phyloP scores from a whole-genome alignment of 2,888 invertebrate species.

The Drosophila paramelanica region DNA sequence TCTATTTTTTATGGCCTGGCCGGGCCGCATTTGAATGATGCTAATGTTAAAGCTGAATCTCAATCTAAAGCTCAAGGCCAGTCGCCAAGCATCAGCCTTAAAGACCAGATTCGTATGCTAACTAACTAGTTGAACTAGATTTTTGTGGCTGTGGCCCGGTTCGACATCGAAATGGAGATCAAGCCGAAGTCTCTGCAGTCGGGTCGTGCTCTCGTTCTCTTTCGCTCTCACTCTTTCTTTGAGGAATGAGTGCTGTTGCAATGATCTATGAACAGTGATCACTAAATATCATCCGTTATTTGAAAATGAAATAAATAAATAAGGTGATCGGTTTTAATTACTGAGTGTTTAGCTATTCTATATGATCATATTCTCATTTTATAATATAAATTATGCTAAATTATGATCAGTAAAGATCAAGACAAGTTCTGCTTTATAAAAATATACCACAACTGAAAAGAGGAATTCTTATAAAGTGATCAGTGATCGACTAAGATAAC shows the following conservation, averaged over 20 bases:
- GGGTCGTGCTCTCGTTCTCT: constrained; percentile 1
- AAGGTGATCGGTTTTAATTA: too few species aligned
- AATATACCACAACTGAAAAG: too few species aligned
- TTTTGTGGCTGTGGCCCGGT: constrained; percentile 37
- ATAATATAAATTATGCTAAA: too few species aligned
- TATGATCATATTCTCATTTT: too few species aligned
- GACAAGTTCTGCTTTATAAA: too few species aligned
- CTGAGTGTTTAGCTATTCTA: too few species aligned
- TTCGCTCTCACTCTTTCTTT: not conserved
- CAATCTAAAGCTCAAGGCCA: constrained; percentile 47
- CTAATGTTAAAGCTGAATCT: constrained; percentile 2
- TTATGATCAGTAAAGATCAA: too few species aligned
- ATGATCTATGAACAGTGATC: constrained; percentile 12
- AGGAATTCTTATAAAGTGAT: too few species aligned
- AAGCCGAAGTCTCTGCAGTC: constrained; percentile 7
- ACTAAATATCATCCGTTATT: not conserved
- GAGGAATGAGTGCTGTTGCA: not conserved
- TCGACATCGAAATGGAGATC: constrained; percentile 15
- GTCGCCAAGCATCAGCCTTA: constrained; percentile 26
- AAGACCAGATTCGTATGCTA: constrained; percentile 61
- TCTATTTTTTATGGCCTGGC: constrained; percentile 58
- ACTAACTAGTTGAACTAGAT: constrained; percentile 77
- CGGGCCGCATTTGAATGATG: constrained; percentile 20
- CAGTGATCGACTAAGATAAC: too few species aligned
- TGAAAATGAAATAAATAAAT: too few species aligned